A percentile compares a stretch with the other conserved stretches of the same genome.
phyloP scores from a whole-genome alignment of 2,888 invertebrate genomes.

The Globia sparganii region DNA sequence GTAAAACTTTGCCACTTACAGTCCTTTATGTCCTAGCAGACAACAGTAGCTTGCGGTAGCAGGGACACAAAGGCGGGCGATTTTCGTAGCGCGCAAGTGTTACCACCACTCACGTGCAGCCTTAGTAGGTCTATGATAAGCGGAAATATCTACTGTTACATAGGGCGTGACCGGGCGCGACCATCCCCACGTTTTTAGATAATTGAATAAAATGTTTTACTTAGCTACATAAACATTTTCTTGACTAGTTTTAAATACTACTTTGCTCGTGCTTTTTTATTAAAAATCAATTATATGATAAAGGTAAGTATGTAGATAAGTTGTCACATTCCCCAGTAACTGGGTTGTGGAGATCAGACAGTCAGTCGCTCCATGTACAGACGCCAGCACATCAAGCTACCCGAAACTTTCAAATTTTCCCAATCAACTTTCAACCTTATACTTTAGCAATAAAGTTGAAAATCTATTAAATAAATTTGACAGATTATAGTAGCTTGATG shows the following conservation, averaged over 20 bases:
- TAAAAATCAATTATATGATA: background rate
- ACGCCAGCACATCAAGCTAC: too few species aligned
- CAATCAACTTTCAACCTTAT: too few species aligned
- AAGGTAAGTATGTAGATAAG: too few species aligned
- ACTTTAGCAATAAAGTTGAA: too few species aligned
- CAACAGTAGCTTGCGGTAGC: too few species aligned
- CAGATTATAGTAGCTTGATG: too few species aligned
- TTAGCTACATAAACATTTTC: conserved; percentile 16
- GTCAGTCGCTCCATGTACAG: background rate
- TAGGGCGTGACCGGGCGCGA: conserved; percentile 2
- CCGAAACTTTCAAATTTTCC: too few species aligned
- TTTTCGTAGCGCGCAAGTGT: background rate
- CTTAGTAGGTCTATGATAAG: too few species aligned
- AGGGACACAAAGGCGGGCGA: background rate
- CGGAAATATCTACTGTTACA: too few species aligned
- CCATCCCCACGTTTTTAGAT: conserved; percentile 38
- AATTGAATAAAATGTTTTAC: conserved; percentile 39
- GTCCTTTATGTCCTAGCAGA: too few species aligned
- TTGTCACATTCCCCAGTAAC: background rate
- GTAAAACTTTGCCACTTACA: background rate
- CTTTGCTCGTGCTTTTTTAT: conserved; percentile 2
- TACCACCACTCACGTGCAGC: background rate
- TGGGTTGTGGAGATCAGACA: background rate
- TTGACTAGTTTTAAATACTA: conserved; percentile 20
- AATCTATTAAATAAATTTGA: too few species aligned